Evolutionary conservation across 2,797 vertebrate species (phyloP), one percentile per base, ranked within the genome.

Genomic region (Hybognathus amarus): DNA sequence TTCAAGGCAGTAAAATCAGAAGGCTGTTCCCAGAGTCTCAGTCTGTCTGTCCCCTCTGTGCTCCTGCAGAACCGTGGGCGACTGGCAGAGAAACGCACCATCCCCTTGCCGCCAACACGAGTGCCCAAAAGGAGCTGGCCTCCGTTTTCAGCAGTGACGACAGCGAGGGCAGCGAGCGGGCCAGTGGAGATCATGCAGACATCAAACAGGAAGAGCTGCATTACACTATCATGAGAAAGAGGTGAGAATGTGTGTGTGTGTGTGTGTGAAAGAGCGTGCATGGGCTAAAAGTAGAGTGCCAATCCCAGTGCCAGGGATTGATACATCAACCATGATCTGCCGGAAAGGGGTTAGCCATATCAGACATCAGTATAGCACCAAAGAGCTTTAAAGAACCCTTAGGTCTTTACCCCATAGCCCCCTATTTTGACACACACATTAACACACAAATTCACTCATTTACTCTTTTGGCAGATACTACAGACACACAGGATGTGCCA

Each of bases 141-240:
- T 95, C 96, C 3, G 88, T 96, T 85, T 97, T 97, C 93, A 96
- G 95, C 1, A 97, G 97, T 4, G 97, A 99, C 79, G 96, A 97
- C 92, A 97, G 97, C 1, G 94, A 98, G 69, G 95, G 96, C 85
- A 96, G 97, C 0, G 95, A 97, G 81, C 93, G 94, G 56, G 94
- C 96, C 93, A 96, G 94, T 89, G 96, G 95, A 78, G 96, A 95
- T 86, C 95, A 93, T 90, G 93, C 94, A 59, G 95, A 96, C 93
- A 94, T 99, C 90, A 99, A 99, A 91, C 96, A 97, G 90, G 96
- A 97, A 67, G 96, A 97, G 86, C 89, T 97, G 66, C 96, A 95
- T 83, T 95, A 96, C 93, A 96, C 93, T 95, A 97, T 97, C 94
- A 97, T 99, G 96, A 99, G 97, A 96, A 98, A 97, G 94, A 99